Percentiles rank a stretch among this genome's conserved stretches.
phyloP scores from a whole-genome alignment of 2,888 invertebrate species.

The Aphidoletes aphidimyza region DNA sequence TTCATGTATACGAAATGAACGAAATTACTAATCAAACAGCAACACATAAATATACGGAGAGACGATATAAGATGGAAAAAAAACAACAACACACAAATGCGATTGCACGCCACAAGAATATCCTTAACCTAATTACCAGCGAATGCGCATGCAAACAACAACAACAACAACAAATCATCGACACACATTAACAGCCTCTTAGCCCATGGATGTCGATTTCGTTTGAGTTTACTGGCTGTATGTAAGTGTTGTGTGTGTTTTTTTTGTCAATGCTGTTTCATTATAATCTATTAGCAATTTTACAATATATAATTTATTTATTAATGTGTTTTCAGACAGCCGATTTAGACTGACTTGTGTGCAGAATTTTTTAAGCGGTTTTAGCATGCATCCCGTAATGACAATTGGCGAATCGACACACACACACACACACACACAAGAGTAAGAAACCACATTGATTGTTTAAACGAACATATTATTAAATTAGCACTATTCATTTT shows the following conservation, averaged over 20 bases:
- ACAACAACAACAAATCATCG: not conserved
- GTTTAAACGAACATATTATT: conserved; percentile 46
- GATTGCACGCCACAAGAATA: not conserved
- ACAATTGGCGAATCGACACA: not conserved
- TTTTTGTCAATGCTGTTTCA: not conserved
- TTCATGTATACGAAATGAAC: not conserved
- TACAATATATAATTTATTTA: conserved; percentile 39
- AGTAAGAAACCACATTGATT: not conserved
- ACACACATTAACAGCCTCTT: not conserved
- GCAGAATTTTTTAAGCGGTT: not conserved
- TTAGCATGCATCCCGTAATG: conserved; percentile 1
- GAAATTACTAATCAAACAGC: not conserved
- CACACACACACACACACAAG: not conserved
- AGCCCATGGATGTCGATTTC: not conserved
- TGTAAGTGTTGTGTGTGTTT: too few relatives aligned
- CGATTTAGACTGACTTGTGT: not conserved
- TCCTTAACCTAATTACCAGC: conserved; percentile 13
- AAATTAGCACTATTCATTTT: conserved; percentile 51
- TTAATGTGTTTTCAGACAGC: conserved; percentile 37
- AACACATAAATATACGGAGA: not conserved
- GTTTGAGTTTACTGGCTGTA: conserved; percentile 12
- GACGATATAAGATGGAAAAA: not conserved
- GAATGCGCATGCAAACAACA: not conserved
- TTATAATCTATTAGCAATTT: conserved; percentile 38
- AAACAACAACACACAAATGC: not conserved